phyloP scores from a whole-genome alignment of 2,113 vertebrate genomes.

The Pituophis catenifer region DNA sequence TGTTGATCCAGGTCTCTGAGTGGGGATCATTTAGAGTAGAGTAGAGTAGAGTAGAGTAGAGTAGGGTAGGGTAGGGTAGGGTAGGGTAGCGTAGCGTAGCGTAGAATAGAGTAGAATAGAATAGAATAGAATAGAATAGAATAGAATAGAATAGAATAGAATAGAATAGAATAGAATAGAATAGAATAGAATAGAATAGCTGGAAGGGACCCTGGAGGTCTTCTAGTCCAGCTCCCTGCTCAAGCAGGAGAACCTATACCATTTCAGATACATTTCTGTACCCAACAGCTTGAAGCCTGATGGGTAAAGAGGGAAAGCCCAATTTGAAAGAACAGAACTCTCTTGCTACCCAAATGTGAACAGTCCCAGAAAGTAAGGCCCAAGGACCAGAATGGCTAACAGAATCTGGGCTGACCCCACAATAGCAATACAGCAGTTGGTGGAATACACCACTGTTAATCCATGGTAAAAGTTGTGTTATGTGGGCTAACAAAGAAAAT shows the following conservation, averaged over 20 bases:
- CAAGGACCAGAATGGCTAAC: background rate
- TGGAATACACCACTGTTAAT: background rate
- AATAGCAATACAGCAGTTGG: background rate
- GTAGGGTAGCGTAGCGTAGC: accelerated
- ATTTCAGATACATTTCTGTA: too few species aligned
- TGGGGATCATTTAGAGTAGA: too few species aligned
- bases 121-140: too few species aligned
- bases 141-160: too few species aligned
- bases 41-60: too few species aligned
- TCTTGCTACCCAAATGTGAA: background rate
- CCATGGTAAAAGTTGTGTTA: background rate
- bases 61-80: accelerated
- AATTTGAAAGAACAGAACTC: background rate
- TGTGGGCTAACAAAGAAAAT: background rate
- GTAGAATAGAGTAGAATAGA: too few species aligned
- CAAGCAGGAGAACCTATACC: too few species aligned
- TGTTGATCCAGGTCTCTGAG: too few species aligned
- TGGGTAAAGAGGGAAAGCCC: background rate
- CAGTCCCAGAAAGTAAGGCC: background rate
- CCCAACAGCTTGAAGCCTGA: background rate
- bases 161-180: too few species aligned
- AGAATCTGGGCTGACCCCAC: background rate
- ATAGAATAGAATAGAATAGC: too few species aligned
- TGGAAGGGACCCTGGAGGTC: too few species aligned
- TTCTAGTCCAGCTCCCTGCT: too few species aligned